Conservation (phyloP, 64 coral and sea anemone species). For the Actinia equina region DNA sequence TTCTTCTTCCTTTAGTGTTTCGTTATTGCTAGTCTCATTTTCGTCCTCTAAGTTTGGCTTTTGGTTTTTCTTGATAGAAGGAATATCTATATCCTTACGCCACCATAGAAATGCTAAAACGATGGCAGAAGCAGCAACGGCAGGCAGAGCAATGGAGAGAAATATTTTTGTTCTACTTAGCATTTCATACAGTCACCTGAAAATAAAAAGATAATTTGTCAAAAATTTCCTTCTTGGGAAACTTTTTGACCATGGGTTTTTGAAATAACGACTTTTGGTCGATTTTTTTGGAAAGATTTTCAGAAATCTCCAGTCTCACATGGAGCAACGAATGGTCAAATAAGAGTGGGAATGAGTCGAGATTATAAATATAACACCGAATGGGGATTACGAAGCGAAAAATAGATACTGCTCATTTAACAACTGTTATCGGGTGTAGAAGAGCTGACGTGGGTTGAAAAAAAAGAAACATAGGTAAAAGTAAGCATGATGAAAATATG, state of each 20-base stretch:
- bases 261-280: neutral
- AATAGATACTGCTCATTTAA: neutral
- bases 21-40: constrained; percentile 16
- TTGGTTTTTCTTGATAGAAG: neutral
- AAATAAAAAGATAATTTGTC: neutral
- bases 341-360: constrained; percentile 6
- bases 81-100: constrained; percentile 40
- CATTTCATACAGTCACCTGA: constrained; percentile 31
- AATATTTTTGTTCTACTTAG: constrained; percentile 45
- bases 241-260: neutral
- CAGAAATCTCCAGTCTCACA: neutral
- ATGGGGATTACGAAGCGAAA: neutral
- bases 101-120: constrained; percentile 72
- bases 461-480: neutral
- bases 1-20: neutral
- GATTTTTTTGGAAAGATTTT: neutral
- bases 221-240: neutral
- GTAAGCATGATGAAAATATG: neutral
- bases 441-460: too few species aligned
- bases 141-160: constrained; percentile 42
- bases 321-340: neutral
- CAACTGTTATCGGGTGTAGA: neutral
- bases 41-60: neutral
- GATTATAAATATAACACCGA: neutral
- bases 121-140: constrained; percentile 71